Conservation (phyloP, 2,113 vertebrate species). For the Dipodomys ordii region DNA sequence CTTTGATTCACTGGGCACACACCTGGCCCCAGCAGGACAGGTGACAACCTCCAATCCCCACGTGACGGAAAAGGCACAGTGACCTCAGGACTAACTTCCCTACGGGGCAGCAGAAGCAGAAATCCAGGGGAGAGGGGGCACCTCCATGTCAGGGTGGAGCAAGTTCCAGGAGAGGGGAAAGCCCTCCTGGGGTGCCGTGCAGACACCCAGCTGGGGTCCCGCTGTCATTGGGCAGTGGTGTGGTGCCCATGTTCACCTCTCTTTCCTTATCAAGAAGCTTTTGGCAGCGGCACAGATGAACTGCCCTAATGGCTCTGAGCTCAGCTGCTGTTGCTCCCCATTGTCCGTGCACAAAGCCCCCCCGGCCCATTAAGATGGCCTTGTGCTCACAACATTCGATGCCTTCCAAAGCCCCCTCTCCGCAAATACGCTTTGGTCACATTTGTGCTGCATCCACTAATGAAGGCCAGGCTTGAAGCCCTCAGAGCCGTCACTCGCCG, state of each 20-base stretch:
- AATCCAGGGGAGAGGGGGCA: not conserved
- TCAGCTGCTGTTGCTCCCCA: slow-evolving; percentile 75
- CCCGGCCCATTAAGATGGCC: slow-evolving; percentile 79
- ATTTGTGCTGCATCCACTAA: slow-evolving; percentile 77
- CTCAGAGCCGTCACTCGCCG: slow-evolving; percentile 80
- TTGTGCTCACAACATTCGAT: slow-evolving; percentile 77
- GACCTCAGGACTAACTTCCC: not conserved
- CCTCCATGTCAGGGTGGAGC: not conserved
- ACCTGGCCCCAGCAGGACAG: not conserved
- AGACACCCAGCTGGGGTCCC: fast-evolving
- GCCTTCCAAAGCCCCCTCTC: slow-evolving; percentile 81
- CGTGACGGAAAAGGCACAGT: not conserved
- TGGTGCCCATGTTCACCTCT: slow-evolving; percentile 19
- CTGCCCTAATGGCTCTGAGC: slow-evolving; percentile 78
- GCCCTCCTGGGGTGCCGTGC: fast-evolving
- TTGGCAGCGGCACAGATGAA: slow-evolving; percentile 58
- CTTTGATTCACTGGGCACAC: not conserved
- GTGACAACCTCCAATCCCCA: not conserved
- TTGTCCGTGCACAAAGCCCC: slow-evolving; percentile 84
- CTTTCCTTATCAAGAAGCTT: slow-evolving; percentile 60
- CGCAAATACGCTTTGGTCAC: slow-evolving; percentile 73
- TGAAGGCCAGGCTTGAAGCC: slow-evolving; percentile 81
- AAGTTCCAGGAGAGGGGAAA: not conserved
- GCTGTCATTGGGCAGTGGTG: not conserved
- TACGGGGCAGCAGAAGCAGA: not conserved